Evolutionary conservation across 2,888 invertebrate genomes (phyloP).

Genomic region (Erynnis tages): DNA sequence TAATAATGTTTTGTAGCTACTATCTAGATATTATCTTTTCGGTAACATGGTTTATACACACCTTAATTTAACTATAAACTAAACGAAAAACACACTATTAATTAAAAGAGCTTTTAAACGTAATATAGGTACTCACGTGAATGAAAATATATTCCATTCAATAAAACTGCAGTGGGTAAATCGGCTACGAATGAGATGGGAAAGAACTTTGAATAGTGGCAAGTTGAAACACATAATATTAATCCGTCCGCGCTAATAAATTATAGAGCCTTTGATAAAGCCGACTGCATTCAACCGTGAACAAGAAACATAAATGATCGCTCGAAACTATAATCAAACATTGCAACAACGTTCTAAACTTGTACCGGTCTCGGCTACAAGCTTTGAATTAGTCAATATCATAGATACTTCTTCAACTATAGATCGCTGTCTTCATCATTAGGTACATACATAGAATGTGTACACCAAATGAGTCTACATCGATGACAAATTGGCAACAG

Average conservation of each 20-base stretch:
- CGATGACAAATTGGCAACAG: slow-evolving; percentile 27
- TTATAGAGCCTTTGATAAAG: slow-evolving; percentile 63
- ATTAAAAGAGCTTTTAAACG: background rate
- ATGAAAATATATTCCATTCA: slow-evolving; percentile 21
- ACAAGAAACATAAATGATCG: slow-evolving; percentile 52
- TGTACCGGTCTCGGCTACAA: slow-evolving; percentile 19
- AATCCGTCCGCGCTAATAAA: slow-evolving; percentile 57
- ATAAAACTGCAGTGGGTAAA: slow-evolving; percentile 20
- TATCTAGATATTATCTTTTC: too few relatives aligned
- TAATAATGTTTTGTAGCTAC: too few relatives aligned
- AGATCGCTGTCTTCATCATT: slow-evolving; percentile 4
- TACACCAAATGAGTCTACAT: slow-evolving; percentile 18
- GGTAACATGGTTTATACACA: too few relatives aligned
- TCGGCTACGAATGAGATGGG: slow-evolving; percentile 21
- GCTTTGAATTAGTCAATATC: slow-evolving; percentile 23
- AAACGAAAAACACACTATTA: background rate
- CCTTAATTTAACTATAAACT: background rate
- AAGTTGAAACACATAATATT: slow-evolving; percentile 54
- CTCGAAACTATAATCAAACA: slow-evolving; percentile 44
- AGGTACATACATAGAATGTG: background rate
- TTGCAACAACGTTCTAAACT: slow-evolving; percentile 34
- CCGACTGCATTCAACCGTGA: slow-evolving; percentile 51
- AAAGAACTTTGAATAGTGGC: slow-evolving; percentile 41
- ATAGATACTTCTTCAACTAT: slow-evolving; percentile 9
- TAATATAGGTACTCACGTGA: too few relatives aligned